Percentiles rank a stretch among this genome's conserved stretches.
Conservation (phyloP, 2,797 vertebrate genomes). For the Rhinella marina region DNA sequence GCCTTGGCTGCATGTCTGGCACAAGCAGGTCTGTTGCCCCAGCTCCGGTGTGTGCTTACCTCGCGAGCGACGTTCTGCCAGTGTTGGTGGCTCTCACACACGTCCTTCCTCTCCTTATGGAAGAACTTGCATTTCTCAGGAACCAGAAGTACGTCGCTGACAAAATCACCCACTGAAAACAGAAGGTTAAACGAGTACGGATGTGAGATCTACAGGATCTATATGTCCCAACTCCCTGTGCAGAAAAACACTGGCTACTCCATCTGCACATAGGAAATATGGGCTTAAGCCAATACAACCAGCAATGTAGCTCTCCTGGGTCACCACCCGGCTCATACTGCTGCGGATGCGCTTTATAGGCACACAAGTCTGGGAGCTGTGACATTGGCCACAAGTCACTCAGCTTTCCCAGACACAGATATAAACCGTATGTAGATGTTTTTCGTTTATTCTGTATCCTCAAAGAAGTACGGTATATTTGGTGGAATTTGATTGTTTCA, state of each 20-base stretch:
- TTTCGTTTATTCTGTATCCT: neutral
- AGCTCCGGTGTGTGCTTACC: slow-evolving; percentile 73
- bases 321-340: too few species aligned
- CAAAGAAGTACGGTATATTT: neutral
- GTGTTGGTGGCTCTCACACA: slow-evolving; percentile 91
- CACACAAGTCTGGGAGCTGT: too few species aligned
- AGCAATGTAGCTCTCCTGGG: too few species aligned
- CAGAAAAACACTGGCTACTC: too few species aligned
- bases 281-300: too few species aligned
- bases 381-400: too few species aligned
- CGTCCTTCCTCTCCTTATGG: slow-evolving; percentile 91
- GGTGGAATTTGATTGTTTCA: neutral
- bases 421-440: too few species aligned
- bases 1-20: too few species aligned
- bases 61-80: slow-evolving; percentile 92
- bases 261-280: too few species aligned
- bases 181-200: neutral
- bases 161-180: slow-evolving; percentile 91
- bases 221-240: too few species aligned
- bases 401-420: too few species aligned
- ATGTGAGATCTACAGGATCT: neutral
- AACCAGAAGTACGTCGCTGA: slow-evolving; percentile 93
- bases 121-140: slow-evolving; percentile 96
- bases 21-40: neutral
- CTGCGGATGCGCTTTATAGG: too few species aligned